A percentile compares a stretch with the other conserved stretches of the same genome.
Evolutionary conservation across 2,888 invertebrate species (phyloP).

Genomic region (Alloscopus bannaensis): DNA sequence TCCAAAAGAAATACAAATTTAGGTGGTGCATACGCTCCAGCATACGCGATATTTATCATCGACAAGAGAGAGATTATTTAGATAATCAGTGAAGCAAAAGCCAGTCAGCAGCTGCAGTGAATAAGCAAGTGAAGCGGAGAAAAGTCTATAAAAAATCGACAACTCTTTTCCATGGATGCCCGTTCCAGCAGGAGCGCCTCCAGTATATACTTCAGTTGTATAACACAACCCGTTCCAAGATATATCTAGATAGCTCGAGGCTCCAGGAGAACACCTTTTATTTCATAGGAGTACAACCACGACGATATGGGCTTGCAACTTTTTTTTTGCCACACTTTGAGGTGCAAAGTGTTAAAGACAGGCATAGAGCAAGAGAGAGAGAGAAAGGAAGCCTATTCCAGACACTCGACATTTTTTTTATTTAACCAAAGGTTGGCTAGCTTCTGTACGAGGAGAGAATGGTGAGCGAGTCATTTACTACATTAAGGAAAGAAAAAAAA

Average conservation of each 20-base stretch:
- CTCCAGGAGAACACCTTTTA: too few relatives aligned
- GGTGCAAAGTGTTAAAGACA: too few relatives aligned
- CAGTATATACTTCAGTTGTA: too few relatives aligned
- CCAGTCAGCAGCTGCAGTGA: slow-evolving; percentile 1
- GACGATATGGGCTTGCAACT: too few relatives aligned
- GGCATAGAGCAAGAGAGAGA: background rate
- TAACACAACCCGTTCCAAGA: too few relatives aligned
- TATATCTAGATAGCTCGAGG: too few relatives aligned
- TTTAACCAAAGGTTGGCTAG: background rate
- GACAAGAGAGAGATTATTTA: slow-evolving; percentile 1
- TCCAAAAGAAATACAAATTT: too few relatives aligned
- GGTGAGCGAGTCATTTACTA: too few relatives aligned
- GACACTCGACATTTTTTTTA: background rate
- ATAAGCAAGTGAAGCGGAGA: slow-evolving; percentile 17
- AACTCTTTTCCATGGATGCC: background rate
- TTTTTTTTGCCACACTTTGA: too few relatives aligned
- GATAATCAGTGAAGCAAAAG: slow-evolving; percentile 12
- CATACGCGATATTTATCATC: background rate
- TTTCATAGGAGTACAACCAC: too few relatives aligned
- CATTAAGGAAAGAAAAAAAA: background rate
- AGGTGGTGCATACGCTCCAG: too few relatives aligned
- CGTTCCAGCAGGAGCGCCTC: background rate
- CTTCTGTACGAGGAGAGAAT: too few relatives aligned
- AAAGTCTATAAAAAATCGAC: background rate
- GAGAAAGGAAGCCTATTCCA: slow-evolving; percentile 15